These are phyloP conservation scores for Anableps anableps DNA, from an alignment of 2,797 vertebrate species.

Conservation along the genomic window DNA sequence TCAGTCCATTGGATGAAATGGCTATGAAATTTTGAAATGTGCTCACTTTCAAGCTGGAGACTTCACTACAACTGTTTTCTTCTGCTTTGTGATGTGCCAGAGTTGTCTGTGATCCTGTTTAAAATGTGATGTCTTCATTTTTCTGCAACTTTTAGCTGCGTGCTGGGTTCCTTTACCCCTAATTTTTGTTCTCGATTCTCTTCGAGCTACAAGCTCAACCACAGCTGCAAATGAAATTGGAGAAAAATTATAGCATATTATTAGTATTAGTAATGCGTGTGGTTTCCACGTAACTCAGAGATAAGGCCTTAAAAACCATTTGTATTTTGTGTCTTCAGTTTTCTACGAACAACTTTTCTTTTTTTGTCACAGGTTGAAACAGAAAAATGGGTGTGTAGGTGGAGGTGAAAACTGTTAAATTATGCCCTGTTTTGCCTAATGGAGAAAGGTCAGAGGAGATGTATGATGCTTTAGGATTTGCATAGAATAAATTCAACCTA, in stretches of 20 bases:
- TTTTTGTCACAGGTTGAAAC: not conserved
- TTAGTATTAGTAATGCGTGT: not conserved
- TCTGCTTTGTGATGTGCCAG: not conserved
- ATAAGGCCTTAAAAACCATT: not conserved
- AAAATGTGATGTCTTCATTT: not conserved
- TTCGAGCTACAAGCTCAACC: not conserved
- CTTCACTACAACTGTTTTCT: not conserved
- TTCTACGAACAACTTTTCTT: not conserved
- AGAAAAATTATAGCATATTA: not conserved
- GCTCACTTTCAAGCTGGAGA: not conserved
- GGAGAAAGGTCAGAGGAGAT: not conserved
- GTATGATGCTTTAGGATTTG: conserved; percentile 4
- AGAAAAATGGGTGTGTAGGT: conserved; percentile 1
- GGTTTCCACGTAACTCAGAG: not conserved
- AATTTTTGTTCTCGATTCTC: not conserved
- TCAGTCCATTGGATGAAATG: not conserved
- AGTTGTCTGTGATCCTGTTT: not conserved
- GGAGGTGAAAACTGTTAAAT: not conserved
- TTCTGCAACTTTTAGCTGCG: not conserved
- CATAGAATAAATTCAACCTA: conserved; percentile 2
- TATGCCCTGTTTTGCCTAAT: not conserved
- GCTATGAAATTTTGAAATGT: not conserved
- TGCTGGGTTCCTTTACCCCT: not conserved
- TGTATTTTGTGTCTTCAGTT: not conserved
- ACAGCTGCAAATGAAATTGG: not conserved